Conservation (phyloP, 2,113 vertebrate genomes). For the Diadophis punctatus region DNA sequence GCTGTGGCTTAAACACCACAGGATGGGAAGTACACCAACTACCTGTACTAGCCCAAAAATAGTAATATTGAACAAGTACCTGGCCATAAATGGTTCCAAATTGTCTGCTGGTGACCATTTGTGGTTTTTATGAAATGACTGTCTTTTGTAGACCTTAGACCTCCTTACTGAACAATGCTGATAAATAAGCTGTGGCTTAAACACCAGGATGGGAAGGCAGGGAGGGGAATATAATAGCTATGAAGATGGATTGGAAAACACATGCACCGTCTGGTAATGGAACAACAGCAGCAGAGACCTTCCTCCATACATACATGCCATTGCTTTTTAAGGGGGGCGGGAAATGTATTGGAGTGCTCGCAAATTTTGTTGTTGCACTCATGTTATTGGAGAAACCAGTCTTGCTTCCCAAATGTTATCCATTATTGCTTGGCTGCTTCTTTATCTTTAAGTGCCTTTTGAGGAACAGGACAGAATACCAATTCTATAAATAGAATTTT, state of each 20-base stretch:
- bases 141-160: background rate
- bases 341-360: constrained; percentile 1
- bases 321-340: background rate
- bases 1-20: background rate
- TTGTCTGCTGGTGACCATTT: background rate
- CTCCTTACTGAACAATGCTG: background rate
- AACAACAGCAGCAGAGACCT: background rate
- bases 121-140: background rate
- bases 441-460: constrained; percentile 41
- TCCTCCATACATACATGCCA: background rate
- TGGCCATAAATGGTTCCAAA: background rate
- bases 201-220: background rate
- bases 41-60: background rate
- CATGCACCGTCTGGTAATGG: background rate
- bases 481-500: background rate
- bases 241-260: constrained; percentile 3
- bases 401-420: constrained; percentile 38
- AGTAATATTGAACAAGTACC: background rate
- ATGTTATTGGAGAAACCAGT: constrained; percentile 18
- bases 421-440: constrained; percentile 36
- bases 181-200: background rate
- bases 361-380: constrained; percentile 4
- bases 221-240: background rate
- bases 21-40: background rate
- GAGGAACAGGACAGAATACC: constrained; percentile 3